Conservation (phyloP, 2,888 invertebrate genomes). For the Eristalis intricaria region DNA sequence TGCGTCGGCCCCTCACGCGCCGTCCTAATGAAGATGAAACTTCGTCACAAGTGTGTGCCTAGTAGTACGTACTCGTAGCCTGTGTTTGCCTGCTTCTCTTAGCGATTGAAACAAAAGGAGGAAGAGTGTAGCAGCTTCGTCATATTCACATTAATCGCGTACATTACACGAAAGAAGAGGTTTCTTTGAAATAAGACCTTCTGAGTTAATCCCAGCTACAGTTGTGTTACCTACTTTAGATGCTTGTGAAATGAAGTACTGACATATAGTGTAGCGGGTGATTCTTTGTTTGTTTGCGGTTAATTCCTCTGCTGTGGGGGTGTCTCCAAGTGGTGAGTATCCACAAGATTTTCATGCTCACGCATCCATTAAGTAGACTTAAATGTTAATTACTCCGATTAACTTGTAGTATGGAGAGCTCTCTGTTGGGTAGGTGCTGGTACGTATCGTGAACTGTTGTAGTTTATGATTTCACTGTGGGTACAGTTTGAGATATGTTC, state of each 20-base stretch:
- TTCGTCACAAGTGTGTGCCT: background rate
- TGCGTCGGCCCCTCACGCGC: background rate
- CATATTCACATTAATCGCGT: conserved; percentile 59
- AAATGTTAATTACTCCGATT: conserved; percentile 35
- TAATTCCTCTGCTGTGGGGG: background rate
- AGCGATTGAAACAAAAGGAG: background rate
- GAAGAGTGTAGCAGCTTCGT: conserved; percentile 40
- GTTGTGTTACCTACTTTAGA: conserved; percentile 27
- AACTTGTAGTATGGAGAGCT: conserved; percentile 4
- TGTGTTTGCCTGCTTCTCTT: background rate
- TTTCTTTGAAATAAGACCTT: conserved; percentile 61
- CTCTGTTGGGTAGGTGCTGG: background rate
- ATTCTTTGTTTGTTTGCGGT: background rate
- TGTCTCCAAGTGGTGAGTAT: background rate
- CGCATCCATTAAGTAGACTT: background rate
- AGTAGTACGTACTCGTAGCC: background rate
- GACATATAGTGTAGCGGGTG: conserved; percentile 27
- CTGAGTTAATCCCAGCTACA: conserved; percentile 64
- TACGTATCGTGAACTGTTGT: too few species aligned
- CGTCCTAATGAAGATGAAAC: background rate
- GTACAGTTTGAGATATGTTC: too few species aligned
- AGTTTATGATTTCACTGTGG: too few species aligned
- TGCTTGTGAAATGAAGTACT: conserved; percentile 29
- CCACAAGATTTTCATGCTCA: background rate
- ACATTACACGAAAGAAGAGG: conserved; percentile 50